Conservation (phyloP, 1,140 invertebrate species). For the Gryllus bimaculatus region DNA sequence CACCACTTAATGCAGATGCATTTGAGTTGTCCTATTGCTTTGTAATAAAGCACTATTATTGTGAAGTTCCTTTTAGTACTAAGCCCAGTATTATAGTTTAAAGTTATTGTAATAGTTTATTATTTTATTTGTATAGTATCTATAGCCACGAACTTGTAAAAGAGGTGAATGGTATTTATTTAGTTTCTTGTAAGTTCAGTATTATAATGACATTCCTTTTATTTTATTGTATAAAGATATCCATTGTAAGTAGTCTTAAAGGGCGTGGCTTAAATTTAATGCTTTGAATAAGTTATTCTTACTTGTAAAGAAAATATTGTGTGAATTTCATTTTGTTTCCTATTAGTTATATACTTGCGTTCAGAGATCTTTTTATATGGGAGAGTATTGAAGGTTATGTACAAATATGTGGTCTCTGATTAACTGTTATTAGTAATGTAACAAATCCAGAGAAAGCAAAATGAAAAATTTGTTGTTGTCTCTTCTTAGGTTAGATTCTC, state of each 20-base stretch:
- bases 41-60: not conserved
- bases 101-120: not conserved
- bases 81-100: slow-evolving; percentile 6
- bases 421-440: not conserved
- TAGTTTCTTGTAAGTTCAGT: not conserved
- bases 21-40: slow-evolving; percentile 10
- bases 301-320: not conserved
- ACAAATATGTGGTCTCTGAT: not conserved
- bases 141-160: slow-evolving; percentile 8
- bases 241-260: not conserved
- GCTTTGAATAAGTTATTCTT: not conserved
- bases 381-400: not conserved
- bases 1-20: not conserved
- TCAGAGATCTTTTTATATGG: not conserved
- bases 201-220: not conserved
- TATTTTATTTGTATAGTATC: slow-evolving; percentile 14
- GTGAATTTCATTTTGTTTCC: not conserved
- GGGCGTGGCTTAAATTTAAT: not conserved
- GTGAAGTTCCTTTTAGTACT: slow-evolving; percentile 14
- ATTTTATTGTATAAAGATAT: not conserved
- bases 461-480: no score
- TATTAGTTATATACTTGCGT: not conserved
- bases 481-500: no score
- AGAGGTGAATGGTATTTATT: slow-evolving; percentile 1
- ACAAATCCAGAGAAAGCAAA: no score